Conservation (phyloP, 2,888 invertebrate genomes). For the Meliscaeva auricollis region DNA sequence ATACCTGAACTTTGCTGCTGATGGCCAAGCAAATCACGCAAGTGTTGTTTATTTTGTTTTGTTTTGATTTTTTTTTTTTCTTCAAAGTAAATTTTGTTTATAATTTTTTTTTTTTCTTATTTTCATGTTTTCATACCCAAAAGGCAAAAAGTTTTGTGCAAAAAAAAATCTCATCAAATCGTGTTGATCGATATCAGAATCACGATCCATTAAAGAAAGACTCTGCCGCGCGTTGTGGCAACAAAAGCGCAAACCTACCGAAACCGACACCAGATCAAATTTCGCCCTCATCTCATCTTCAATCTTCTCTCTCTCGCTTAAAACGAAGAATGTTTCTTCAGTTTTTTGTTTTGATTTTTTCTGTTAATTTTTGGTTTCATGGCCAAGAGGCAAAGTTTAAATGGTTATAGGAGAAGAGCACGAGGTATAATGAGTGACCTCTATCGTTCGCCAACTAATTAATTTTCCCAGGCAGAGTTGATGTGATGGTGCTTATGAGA, state of each 20-base stretch:
- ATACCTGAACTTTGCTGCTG: slow-evolving; percentile 37
- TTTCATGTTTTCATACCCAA: slow-evolving; percentile 46
- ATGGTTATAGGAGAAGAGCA: not conserved
- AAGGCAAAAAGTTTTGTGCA: slow-evolving; percentile 33
- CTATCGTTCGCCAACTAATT: slow-evolving; percentile 58
- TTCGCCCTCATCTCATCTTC: slow-evolving; percentile 65
- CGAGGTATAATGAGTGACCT: slow-evolving; percentile 30
- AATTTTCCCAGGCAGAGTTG: slow-evolving; percentile 60
- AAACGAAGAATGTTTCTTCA: slow-evolving; percentile 17
- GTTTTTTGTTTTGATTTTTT: slow-evolving; percentile 14
- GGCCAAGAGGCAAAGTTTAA: slow-evolving; percentile 45
- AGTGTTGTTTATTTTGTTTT: slow-evolving; percentile 47
- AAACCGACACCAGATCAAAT: slow-evolving; percentile 75
- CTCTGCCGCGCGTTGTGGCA: slow-evolving; percentile 43
- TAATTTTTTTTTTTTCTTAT: slow-evolving; percentile 37
- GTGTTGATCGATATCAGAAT: slow-evolving; percentile 76
- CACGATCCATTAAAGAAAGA: slow-evolving; percentile 75
- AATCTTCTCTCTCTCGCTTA: slow-evolving; percentile 1
- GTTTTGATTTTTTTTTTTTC: slow-evolving; percentile 30
- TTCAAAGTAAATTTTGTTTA: slow-evolving; percentile 25
- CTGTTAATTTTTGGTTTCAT: slow-evolving; percentile 44
- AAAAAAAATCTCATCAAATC: slow-evolving; percentile 62
- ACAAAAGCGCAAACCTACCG: slow-evolving; percentile 62
- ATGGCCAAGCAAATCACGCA: slow-evolving; percentile 68
- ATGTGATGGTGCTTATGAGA: slow-evolving; percentile 13